phyloP scores from a whole-genome alignment of 1,140 invertebrate species.

The Zaprionus camerounensis region DNA sequence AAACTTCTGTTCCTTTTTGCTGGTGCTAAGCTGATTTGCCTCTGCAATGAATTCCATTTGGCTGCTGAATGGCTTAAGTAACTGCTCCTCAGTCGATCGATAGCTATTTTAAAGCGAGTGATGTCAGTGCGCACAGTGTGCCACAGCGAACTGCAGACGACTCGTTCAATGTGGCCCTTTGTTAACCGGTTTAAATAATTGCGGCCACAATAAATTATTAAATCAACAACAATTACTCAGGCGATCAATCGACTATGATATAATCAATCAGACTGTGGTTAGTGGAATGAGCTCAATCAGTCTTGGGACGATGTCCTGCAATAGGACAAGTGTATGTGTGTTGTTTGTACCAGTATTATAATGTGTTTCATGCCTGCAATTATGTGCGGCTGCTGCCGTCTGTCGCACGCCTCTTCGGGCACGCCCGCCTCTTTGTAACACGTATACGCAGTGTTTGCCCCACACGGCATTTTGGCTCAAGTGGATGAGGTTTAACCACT shows the following conservation, averaged over 20 bases:
- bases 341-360: constrained; percentile 54
- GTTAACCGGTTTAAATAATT: constrained; percentile 72
- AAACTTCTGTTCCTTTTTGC: constrained; percentile 8
- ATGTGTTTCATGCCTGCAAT: constrained; percentile 77
- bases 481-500: constrained; percentile 38
- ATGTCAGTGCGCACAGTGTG: constrained; percentile 51
- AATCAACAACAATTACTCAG: constrained; percentile 79
- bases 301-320: constrained; percentile 17
- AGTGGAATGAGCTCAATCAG: constrained; percentile 44
- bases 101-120: constrained; percentile 36
- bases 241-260: constrained; percentile 54
- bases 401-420: neutral
- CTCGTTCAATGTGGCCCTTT: neutral
- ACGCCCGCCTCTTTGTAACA: constrained; percentile 51
- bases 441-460: constrained; percentile 41
- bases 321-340: constrained; percentile 17
- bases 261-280: constrained; percentile 66
- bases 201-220: constrained; percentile 74
- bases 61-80: neutral
- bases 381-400: constrained; percentile 43
- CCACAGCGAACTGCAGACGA: neutral
- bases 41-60: constrained; percentile 58
- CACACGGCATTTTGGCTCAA: constrained; percentile 47
- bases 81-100: constrained; percentile 26
- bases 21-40: constrained; percentile 58